Evolutionary conservation across 2,113 vertebrate species (phyloP), one percentile per base, ranked within the genome.

Genomic region (Malurus elegans): DNA sequence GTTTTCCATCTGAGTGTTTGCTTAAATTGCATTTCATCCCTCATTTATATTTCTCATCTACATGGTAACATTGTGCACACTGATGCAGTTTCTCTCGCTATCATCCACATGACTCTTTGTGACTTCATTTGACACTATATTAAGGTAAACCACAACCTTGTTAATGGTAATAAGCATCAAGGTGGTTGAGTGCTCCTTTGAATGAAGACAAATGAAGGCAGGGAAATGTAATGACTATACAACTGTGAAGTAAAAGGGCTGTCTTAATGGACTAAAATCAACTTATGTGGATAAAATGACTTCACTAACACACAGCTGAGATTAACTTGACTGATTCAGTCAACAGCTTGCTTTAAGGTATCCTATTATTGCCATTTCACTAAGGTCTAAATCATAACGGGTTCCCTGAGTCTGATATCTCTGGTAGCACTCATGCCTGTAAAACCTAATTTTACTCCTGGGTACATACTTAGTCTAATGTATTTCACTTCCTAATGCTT

Each of bases 361-460:
- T 14, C 14, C 10, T 76, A 44, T 87, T 85, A 96, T 88, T 67
- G 74, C 66, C 29, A 3, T 81, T 87, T 83, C 26, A 16, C 15
- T 51, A 57, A 88, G 58, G 56, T 60, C 76, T 73, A 24, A 50
- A 54, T 34, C 42, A 36, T 92, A 74, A 92, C 48, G 32, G 8
- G 32, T 61, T 96, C 62, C 34, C 56, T 51, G 58, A 85, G 74
- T 94, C 40, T 61, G 69, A 70, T 89, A 86, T 40, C 79, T 91
- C 18, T 79, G 54, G 62, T 78, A 70, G 29, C 48, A 79, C 31
- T 96, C 62, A 71, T 64, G 61, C 16, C 34, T 86, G 23, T 93
- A 91, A 94, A 94, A 69, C 11, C 31, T 79, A 62, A 96, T 97
- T 96, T 96, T 92, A 93, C 86, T 84, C 83, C 69, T 96, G 56